These are phyloP conservation scores for Auanema sp. DNA, from an alignment of 2,888 invertebrate genomes.

Conservation along the genomic window DNA sequence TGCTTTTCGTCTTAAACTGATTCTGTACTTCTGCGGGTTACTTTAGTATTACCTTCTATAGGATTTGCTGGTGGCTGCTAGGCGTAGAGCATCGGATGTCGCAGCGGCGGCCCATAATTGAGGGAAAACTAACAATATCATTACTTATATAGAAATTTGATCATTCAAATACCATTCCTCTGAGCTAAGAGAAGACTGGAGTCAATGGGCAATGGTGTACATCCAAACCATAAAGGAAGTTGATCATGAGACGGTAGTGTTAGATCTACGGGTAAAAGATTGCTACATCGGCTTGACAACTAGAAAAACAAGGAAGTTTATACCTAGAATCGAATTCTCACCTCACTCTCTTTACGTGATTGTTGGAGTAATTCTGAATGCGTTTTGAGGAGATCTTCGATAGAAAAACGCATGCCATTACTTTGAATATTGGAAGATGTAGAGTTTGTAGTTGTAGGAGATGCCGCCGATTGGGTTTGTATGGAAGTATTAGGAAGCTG, in stretches of 20 bases:
- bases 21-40: background rate
- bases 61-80: conserved; percentile 74
- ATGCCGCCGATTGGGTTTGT: too few species aligned
- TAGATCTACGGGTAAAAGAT: conserved; percentile 16
- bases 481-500: too few species aligned
- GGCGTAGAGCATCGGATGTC: conserved; percentile 31
- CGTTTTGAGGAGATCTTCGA: conserved; percentile 20
- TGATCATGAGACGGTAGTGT: conserved; percentile 10
- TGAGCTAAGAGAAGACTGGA: conserved; percentile 38
- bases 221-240: conserved; percentile 20
- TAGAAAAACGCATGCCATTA: conserved; percentile 13
- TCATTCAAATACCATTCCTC: conserved; percentile 16
- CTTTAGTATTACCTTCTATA: conserved; percentile 71
- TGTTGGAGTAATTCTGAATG: conserved; percentile 4
- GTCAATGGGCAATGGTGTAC: conserved; percentile 22
- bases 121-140: conserved; percentile 46
- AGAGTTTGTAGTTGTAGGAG: too few species aligned
- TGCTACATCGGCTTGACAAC: conserved; percentile 2
- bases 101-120: conserved; percentile 41
- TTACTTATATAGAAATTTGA: background rate
- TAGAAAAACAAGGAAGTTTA: background rate
- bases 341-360: conserved; percentile 12
- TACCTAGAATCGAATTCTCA: conserved; percentile 3
- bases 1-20: conserved; percentile 71
- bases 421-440: too few species aligned